These are phyloP conservation scores for Marasmarcha lunaedactyla DNA, from an alignment of 2,888 invertebrate genomes.

Conservation along the genomic window DNA sequence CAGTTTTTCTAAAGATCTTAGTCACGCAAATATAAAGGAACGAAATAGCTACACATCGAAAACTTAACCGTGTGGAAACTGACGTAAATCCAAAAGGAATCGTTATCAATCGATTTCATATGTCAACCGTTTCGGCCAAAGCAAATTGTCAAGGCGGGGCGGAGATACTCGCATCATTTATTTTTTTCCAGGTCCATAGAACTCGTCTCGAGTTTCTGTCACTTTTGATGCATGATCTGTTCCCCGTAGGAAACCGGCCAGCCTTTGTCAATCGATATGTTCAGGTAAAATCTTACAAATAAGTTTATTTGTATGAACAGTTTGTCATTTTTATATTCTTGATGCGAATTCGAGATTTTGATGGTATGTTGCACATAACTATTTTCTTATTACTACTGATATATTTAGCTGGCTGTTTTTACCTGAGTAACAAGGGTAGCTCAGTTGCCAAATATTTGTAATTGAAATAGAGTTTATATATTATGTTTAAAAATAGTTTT, in stretches of 20 bases:
- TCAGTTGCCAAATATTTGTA: too few relatives aligned
- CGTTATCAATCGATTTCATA: conserved; percentile 28
- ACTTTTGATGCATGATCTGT: conserved; percentile 44
- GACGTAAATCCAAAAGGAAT: conserved; percentile 25
- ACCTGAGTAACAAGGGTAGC: too few relatives aligned
- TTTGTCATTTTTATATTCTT: too few relatives aligned
- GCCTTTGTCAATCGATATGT: not conserved
- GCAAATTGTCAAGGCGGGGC: conserved; percentile 44
- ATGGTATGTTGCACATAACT: too few relatives aligned
- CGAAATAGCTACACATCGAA: conserved; percentile 1
- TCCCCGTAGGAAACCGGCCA: conserved; percentile 13
- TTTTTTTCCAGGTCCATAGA: conserved; percentile 29
- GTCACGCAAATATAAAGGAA: too few relatives aligned
- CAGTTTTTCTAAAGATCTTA: too few relatives aligned
- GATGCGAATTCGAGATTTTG: too few relatives aligned
- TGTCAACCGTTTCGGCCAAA: conserved; percentile 34
- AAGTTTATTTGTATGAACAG: too few relatives aligned
- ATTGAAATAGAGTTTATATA: too few relatives aligned
- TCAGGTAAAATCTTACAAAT: conserved; percentile 17
- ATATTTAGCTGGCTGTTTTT: too few relatives aligned
- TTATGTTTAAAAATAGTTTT: too few relatives aligned
- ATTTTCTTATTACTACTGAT: too few relatives aligned
- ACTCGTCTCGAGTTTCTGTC: conserved; percentile 40
- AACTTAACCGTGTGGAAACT: conserved; percentile 27
- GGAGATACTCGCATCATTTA: conserved; percentile 22